These are phyloP conservation scores for Eleutherodactylus coqui DNA, from an alignment of 2,797 vertebrate genomes.

Conservation along the genomic window DNA sequence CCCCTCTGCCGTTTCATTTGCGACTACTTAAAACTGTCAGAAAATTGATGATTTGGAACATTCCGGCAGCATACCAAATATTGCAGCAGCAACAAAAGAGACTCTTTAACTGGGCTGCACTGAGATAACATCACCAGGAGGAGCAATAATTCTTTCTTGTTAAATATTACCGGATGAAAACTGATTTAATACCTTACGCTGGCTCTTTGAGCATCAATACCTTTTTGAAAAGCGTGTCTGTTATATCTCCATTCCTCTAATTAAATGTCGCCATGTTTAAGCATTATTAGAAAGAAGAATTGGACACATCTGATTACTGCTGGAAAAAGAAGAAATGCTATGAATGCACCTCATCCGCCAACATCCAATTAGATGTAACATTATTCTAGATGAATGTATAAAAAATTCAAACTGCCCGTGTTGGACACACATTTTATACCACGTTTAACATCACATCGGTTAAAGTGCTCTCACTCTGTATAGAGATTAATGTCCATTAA, in stretches of 20 bases:
- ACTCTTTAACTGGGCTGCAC: constrained; percentile 48
- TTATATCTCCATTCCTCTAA: constrained; percentile 58
- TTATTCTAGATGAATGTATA: constrained; percentile 49
- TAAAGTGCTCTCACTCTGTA: constrained; percentile 37
- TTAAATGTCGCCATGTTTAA: constrained; percentile 53
- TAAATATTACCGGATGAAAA: constrained; percentile 59
- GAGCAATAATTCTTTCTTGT: constrained; percentile 57
- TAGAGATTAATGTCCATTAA: constrained; percentile 60
- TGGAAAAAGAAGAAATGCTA: constrained; percentile 50
- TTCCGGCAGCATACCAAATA: constrained; percentile 47
- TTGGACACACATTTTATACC: constrained; percentile 46
- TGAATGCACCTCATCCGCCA: constrained; percentile 47
- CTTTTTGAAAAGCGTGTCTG: constrained; percentile 49
- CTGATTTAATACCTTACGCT: constrained; percentile 54
- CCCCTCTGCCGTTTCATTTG: constrained; percentile 42
- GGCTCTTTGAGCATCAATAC: constrained; percentile 55
- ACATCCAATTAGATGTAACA: constrained; percentile 47
- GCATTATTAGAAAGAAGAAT: constrained; percentile 56
- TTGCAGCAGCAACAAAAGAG: constrained; percentile 50
- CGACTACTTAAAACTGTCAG: constrained; percentile 47
- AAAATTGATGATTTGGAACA: constrained; percentile 44
- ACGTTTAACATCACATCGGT: constrained; percentile 35
- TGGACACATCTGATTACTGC: constrained; percentile 54
- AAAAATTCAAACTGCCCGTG: constrained; percentile 37
- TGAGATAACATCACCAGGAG: constrained; percentile 55